A percentile compares a stretch with the other conserved stretches of the same genome.
Evolutionary conservation across 1,140 invertebrate species (phyloP).

Genomic region (Drosophila orosa): DNA sequence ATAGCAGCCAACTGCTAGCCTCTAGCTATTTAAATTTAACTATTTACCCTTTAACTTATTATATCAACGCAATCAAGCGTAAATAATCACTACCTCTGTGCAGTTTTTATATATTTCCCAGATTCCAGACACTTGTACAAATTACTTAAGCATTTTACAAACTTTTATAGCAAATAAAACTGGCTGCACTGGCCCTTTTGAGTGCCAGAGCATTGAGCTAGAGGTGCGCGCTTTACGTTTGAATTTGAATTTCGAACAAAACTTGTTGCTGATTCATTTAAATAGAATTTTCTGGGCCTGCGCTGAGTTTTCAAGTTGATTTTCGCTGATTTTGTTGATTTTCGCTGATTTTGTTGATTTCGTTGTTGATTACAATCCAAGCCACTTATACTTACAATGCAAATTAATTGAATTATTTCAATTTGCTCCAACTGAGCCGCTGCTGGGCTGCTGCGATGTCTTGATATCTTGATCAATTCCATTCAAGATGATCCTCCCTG

Average conservation of each 20-base stretch:
- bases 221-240: not conserved
- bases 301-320: conserved; percentile 1
- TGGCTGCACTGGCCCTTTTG: not conserved
- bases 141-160: not conserved
- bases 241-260: conserved; percentile 15
- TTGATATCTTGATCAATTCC: conserved; percentile 22
- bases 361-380: conserved; percentile 70
- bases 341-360: conserved; percentile 33
- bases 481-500: conserved; percentile 9
- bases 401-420: conserved; percentile 83
- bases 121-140: not conserved
- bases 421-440: conserved; percentile 42
- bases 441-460: not conserved
- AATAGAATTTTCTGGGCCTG: conserved; percentile 8
- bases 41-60: too few species aligned
- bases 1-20: not conserved
- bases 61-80: not conserved
- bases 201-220: not conserved
- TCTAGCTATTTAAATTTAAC: too few species aligned
- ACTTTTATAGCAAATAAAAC: not conserved
- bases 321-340: conserved; percentile 25
- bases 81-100: not conserved
- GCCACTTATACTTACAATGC: conserved; percentile 77
- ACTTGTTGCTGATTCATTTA: conserved; percentile 14
- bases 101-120: too few species aligned